Evolutionary conservation across 2,888 invertebrate genomes (phyloP).

Genomic region (Eremobia ochroleuca): DNA sequence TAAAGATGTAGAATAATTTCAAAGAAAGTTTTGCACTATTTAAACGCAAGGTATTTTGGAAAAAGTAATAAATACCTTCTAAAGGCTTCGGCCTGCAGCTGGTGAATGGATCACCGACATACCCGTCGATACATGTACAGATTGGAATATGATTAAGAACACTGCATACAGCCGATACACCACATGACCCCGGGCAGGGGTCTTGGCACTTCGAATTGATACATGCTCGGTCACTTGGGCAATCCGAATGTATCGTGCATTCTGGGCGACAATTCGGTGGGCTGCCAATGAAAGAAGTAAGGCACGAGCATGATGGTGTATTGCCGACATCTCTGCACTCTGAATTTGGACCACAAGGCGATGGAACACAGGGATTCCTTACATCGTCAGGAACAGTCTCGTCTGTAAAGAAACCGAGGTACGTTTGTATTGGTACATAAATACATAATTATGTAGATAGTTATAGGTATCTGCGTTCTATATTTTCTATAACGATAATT

Average conservation of each 20-base stretch:
- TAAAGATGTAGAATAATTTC: background rate
- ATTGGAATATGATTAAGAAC: constrained; percentile 94
- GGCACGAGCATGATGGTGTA: constrained; percentile 92
- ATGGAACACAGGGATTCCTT: constrained; percentile 91
- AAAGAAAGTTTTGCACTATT: constrained; percentile 25
- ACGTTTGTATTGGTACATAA: background rate
- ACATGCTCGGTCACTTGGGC: constrained; percentile 94
- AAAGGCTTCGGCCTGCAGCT: constrained; percentile 89
- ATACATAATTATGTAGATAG: background rate
- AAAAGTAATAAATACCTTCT: constrained; percentile 84
- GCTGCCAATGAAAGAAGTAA: constrained; percentile 92
- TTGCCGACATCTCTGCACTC: constrained; percentile 92
- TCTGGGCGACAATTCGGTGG: constrained; percentile 94
- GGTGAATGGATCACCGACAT: constrained; percentile 94
- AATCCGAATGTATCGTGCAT: constrained; percentile 94
- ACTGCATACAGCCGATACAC: constrained; percentile 91
- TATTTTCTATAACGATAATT: background rate
- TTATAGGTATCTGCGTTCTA: background rate
- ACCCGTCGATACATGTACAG: constrained; percentile 94
- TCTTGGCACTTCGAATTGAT: constrained; percentile 94
- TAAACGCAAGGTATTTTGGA: background rate
- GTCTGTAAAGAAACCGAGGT: constrained; percentile 74
- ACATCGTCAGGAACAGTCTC: constrained; percentile 75
- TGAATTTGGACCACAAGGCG: constrained; percentile 93
- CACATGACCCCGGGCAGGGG: constrained; percentile 95